Base-by-base conservation (phyloP, 2,797 vertebrate species). In the Gobio occitaniae region DNA sequence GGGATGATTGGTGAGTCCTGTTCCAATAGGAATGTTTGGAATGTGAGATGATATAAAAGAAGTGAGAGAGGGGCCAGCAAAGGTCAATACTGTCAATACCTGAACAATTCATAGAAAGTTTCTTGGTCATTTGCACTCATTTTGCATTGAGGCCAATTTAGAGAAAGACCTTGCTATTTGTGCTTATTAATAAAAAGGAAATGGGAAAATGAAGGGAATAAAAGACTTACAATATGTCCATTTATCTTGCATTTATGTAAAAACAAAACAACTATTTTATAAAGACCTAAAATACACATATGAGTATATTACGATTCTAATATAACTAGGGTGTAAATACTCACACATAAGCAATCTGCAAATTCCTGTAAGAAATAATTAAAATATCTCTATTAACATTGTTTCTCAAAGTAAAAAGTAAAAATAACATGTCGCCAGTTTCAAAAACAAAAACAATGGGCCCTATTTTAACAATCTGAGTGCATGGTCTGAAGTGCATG, bases 61-160 rank as follows among this genome's bases (percentile, higher is more conserved):
- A 89, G 89, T 84, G 86, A 90, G 89, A 85, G 86, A 93, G 91
- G 88, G 94, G 91, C 90, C 88, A 86, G 84, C 79, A 80, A 75
- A 84, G 84, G 91, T 91, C 89, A 93, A 88, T 78, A 41, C 50
- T 86, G 85, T 90, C 88, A 88, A 70, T 84, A 87, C 72, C 86
- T 85, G 25, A 63, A 48, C 66, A 70, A 69, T 75, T 41, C 72
- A 75, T 36, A 44, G n/a, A 87, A 82, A 79, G 84, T 86, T 66
- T 48, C 59, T 48, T 10, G 13, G 47, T 32, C 6, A 71, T 59
- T 61, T 61, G 25, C 54, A 32, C 3, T 29, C n/a, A 1, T 47
- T 82, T 71, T 44, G 13, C 3, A 56, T 59, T 44, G 25, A 52
- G 19, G 63, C 72, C 25, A 38, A 61, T 61, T 41, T 7, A 63